Conservation (phyloP, 1,140 invertebrate species). For the Papilio machaon region DNA sequence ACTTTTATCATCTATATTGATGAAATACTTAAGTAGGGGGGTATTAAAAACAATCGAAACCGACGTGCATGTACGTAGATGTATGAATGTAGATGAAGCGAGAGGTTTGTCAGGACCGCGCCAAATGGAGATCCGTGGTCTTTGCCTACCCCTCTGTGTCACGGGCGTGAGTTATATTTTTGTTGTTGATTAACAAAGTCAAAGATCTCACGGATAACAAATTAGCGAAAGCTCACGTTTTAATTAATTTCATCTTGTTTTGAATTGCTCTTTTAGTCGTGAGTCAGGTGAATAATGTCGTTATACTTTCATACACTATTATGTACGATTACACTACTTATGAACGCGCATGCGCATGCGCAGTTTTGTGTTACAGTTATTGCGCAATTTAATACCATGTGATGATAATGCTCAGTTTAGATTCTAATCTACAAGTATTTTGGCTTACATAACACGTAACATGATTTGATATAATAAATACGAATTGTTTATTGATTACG, state of each 20-base stretch:
- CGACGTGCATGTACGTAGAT: too few relatives aligned
- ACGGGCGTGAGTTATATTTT: too few relatives aligned
- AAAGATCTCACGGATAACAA: conserved; percentile 51
- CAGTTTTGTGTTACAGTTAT: not conserved
- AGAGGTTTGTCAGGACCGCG: too few relatives aligned
- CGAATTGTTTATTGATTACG: not conserved
- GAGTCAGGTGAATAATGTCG: conserved; percentile 44
- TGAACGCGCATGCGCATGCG: not conserved
- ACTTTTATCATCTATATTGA: too few relatives aligned
- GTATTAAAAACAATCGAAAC: too few relatives aligned
- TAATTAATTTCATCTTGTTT: conserved; percentile 63
- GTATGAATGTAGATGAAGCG: too few relatives aligned
- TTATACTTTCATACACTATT: conserved; percentile 62
- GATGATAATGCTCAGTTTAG: not conserved
- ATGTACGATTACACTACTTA: not conserved
- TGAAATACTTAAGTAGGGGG: too few relatives aligned
- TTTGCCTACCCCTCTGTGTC: too few relatives aligned
- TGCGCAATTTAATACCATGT: not conserved
- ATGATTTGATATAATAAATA: not conserved
- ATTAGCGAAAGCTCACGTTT: conserved; percentile 55
- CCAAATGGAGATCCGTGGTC: too few relatives aligned
- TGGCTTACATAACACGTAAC: not conserved
- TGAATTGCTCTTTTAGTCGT: conserved; percentile 47
- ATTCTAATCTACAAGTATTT: not conserved
- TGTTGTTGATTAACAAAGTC: conserved; percentile 23